Evolutionary conservation across 2,797 vertebrate genomes (phyloP).

Genomic region (Sebastes dallii): DNA sequence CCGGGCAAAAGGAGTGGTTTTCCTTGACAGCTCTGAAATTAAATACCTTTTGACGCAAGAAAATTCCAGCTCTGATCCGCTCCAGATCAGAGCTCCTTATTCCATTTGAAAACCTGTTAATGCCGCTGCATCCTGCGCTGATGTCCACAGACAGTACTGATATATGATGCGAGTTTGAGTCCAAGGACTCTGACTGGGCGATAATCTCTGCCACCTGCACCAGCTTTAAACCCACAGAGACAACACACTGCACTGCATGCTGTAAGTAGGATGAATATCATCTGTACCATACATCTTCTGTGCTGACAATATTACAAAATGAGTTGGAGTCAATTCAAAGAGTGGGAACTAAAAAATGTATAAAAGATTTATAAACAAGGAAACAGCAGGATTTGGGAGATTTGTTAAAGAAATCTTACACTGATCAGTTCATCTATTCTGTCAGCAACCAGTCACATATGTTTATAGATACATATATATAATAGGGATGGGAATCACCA

Average conservation of each 20-base stretch:
- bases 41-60: constrained; percentile 14
- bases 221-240: constrained; percentile 1
- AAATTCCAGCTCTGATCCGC: constrained; percentile 7
- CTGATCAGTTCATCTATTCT: background rate
- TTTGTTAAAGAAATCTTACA: constrained; percentile 6
- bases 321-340: background rate
- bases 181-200: constrained; percentile 27
- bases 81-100: constrained; percentile 24
- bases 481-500: no score
- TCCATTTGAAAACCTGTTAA: background rate
- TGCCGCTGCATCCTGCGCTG: constrained; percentile 11
- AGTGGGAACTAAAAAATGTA: background rate
- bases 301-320: background rate
- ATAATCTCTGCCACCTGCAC: constrained; percentile 31
- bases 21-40: background rate
- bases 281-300: constrained; percentile 3
- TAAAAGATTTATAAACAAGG: constrained; percentile 19
- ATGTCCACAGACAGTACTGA: constrained; percentile 22
- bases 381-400: constrained; percentile 17
- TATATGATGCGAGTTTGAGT: constrained; percentile 6
- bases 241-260: background rate
- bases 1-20: background rate
- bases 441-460: constrained; percentile 1
- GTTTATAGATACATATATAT: no score
- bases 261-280: background rate